phyloP scores from a whole-genome alignment of 2,888 invertebrate species.

The Chrysotoxum bicinctum region DNA sequence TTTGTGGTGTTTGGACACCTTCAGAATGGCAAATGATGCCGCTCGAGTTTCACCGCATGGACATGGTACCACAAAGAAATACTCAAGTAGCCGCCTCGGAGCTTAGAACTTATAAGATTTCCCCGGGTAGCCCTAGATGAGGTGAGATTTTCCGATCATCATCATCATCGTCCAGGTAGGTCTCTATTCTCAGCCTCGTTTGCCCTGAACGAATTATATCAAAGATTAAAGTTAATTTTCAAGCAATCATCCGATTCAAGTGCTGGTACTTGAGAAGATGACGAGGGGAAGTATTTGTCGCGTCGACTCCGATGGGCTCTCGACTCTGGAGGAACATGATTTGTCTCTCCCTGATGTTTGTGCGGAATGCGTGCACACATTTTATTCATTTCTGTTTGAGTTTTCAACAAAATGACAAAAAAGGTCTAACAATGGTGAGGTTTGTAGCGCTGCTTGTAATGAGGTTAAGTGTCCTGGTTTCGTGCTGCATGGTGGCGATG shows the following conservation, averaged over 20 bases:
- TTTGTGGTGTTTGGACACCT: slow-evolving; percentile 66
- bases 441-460: slow-evolving; percentile 54
- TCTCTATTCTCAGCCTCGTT: slow-evolving; percentile 8
- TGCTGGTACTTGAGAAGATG: slow-evolving; percentile 15
- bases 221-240: slow-evolving; percentile 68
- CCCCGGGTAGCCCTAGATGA: slow-evolving; percentile 29
- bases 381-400: slow-evolving; percentile 42
- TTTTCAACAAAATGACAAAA: background rate
- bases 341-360: slow-evolving; percentile 40
- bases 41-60: slow-evolving; percentile 60
- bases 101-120: slow-evolving; percentile 43
- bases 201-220: slow-evolving; percentile 68
- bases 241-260: slow-evolving; percentile 61
- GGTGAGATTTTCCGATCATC: slow-evolving; percentile 40
- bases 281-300: slow-evolving; percentile 13
- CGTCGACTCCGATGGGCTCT: background rate
- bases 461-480: slow-evolving; percentile 64
- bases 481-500: slow-evolving; percentile 17
- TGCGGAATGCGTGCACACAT: slow-evolving; percentile 37
- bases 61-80: slow-evolving; percentile 68
- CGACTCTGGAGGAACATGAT: slow-evolving; percentile 26
- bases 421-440: slow-evolving; percentile 39
- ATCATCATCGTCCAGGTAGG: slow-evolving; percentile 45
- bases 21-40: slow-evolving; percentile 57
- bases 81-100: slow-evolving; percentile 60